Conservation (phyloP, 1,140 invertebrate species). For the Drosophila subobscura region DNA sequence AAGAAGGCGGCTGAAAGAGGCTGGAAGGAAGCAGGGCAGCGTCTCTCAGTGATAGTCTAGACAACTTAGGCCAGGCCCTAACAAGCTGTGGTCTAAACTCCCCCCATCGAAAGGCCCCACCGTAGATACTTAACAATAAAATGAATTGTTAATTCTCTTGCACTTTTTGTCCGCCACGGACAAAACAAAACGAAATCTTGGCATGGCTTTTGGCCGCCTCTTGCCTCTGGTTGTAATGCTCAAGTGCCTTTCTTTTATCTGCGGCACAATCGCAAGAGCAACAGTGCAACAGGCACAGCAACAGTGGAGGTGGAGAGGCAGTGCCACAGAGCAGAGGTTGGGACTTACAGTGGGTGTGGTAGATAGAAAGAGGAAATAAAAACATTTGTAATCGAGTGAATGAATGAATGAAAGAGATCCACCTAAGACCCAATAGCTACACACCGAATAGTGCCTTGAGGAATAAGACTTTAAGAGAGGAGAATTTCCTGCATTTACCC, state of each 20-base stretch:
- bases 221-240: slow-evolving; percentile 63
- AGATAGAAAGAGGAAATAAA: no score
- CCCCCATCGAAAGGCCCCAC: slow-evolving; percentile 21
- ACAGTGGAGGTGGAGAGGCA: slow-evolving; percentile 16
- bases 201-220: slow-evolving; percentile 28
- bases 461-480: no score
- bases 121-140: slow-evolving; percentile 77
- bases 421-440: no score
- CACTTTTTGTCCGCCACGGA: slow-evolving; percentile 53
- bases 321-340: neutral
- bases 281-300: slow-evolving; percentile 11
- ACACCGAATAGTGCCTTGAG: no score
- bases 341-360: no score
- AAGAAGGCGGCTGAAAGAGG: neutral
- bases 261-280: slow-evolving; percentile 66
- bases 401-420: no score
- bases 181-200: slow-evolving; percentile 36
- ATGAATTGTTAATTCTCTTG: slow-evolving; percentile 81
- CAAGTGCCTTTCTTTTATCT: slow-evolving; percentile 80
- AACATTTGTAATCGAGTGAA: no score
- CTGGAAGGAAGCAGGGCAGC: neutral
- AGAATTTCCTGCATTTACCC: no score
- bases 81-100: slow-evolving; percentile 53
- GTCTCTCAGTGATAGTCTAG: slow-evolving; percentile 14
- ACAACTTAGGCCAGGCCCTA: slow-evolving; percentile 44